A percentile compares a stretch with the other conserved stretches of the same genome.
Conservation (phyloP, 1,140 invertebrate species). For the Odontomachus brunneus region DNA sequence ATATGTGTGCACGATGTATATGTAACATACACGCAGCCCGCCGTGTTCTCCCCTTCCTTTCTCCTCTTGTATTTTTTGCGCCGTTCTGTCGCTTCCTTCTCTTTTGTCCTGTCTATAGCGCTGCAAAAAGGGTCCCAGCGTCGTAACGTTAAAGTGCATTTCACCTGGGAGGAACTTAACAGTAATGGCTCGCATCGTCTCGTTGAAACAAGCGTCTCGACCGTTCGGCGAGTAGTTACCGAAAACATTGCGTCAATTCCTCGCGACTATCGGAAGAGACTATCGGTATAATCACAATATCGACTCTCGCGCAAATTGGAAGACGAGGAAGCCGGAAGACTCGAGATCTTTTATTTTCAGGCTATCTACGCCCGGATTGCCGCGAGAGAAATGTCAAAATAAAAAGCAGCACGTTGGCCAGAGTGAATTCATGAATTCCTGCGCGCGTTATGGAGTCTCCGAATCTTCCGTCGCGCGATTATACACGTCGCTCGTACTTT, state of each 20-base stretch:
- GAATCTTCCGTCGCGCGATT: constrained; percentile 5
- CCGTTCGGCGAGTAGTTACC: constrained; percentile 26
- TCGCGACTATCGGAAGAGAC: constrained; percentile 27
- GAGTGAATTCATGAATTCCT: constrained; percentile 1
- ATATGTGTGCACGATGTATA: constrained; percentile 1
- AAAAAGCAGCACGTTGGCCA: background rate
- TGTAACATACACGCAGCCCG: constrained; percentile 1
- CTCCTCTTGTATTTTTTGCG: constrained; percentile 39
- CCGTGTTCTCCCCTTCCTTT: background rate
- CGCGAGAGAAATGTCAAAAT: background rate
- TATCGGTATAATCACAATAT: background rate
- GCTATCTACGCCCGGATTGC: background rate
- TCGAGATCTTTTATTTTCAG: background rate
- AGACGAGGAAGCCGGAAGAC: background rate
- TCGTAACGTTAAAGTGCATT: constrained; percentile 59
- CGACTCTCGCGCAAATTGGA: background rate
- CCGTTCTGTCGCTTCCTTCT: constrained; percentile 1
- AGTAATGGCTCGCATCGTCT: constrained; percentile 61
- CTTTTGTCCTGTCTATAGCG: constrained; percentile 18
- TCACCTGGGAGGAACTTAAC: constrained; percentile 40
- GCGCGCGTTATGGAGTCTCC: background rate
- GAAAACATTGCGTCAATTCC: constrained; percentile 42
- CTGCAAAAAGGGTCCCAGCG: constrained; percentile 41
- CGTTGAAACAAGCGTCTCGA: constrained; percentile 25
- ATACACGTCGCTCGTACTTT: constrained; percentile 6